phyloP scores from a whole-genome alignment of 1,140 invertebrate genomes.

The Thaumetopoea pityocampa region DNA sequence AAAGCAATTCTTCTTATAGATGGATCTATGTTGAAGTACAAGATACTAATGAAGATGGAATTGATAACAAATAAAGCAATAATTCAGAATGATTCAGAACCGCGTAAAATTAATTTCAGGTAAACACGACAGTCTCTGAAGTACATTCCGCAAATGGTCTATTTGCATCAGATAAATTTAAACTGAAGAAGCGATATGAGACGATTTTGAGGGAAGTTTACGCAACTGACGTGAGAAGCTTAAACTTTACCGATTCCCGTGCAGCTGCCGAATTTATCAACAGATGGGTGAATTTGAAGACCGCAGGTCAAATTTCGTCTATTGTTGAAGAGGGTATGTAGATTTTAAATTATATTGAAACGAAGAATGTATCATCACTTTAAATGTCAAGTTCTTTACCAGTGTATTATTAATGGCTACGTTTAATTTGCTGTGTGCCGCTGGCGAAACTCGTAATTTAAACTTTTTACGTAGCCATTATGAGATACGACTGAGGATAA shows the following conservation, averaged over 20 bases:
- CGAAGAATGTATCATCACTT: no score
- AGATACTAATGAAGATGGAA: no score
- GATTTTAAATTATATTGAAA: no score
- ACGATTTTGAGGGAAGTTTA: background rate
- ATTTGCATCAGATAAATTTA: background rate
- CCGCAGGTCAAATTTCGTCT: constrained; percentile 77
- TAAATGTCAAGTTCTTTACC: no score
- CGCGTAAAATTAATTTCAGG: constrained; percentile 31
- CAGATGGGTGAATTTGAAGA: constrained; percentile 77
- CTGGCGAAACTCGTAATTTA: no score
- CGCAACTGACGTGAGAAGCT: constrained; percentile 22
- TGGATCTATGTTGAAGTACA: no score
- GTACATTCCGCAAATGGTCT: constrained; percentile 12
- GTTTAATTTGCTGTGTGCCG: no score
- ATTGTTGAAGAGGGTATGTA: constrained; percentile 70
- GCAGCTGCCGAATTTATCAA: constrained; percentile 75
- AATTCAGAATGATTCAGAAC: background rate
- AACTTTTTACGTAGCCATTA: no score
- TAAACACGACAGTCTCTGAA: constrained; percentile 39
- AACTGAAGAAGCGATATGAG: background rate
- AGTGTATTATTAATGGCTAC: no score
- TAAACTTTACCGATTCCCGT: constrained; percentile 74
- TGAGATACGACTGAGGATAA: no score
- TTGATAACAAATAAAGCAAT: background rate
- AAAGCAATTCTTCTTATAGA: no score